A percentile compares a stretch with the other conserved stretches of the same genome.
These are phyloP conservation scores for Glaucidium brasilianum DNA, from an alignment of 2,113 vertebrate genomes.

Conservation along the genomic window DNA sequence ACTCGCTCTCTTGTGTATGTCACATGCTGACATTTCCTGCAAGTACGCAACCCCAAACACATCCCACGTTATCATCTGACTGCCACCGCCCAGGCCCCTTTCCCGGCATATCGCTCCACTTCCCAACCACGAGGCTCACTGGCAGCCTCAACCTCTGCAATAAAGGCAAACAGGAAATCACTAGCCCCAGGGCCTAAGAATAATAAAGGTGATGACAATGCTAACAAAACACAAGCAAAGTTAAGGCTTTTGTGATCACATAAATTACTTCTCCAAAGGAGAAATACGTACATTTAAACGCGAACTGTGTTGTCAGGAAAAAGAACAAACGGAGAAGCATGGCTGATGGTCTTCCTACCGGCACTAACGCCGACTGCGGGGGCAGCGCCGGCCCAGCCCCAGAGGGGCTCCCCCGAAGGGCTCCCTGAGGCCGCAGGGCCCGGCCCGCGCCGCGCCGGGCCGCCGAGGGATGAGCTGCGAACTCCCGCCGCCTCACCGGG, in stretches of 20 bases:
- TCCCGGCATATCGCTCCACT: background rate
- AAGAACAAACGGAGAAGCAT: fast-evolving
- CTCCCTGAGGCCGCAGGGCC: no score
- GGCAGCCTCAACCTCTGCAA: background rate
- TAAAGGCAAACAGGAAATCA: background rate
- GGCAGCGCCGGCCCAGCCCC: background rate
- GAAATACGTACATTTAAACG: fast-evolving
- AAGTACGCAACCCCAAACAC: background rate
- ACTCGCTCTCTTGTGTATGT: background rate
- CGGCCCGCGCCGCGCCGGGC: no score
- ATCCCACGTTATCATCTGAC: background rate
- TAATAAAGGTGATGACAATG: background rate
- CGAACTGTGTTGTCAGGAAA: fast-evolving
- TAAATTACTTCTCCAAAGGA: background rate
- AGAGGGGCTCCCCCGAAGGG: no score
- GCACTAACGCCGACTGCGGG: fast-evolving
- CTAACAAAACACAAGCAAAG: background rate
- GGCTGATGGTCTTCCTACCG: fast-evolving
- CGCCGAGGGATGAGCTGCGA: background rate
- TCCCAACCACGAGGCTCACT: background rate
- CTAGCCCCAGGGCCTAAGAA: background rate
- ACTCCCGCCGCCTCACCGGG: no score
- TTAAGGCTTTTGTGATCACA: fast-evolving
- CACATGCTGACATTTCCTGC: background rate
- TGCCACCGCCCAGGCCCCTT: fast-evolving